phyloP scores from a whole-genome alignment of 2,797 vertebrate genomes.

The Hippopotamyrus pictus region DNA sequence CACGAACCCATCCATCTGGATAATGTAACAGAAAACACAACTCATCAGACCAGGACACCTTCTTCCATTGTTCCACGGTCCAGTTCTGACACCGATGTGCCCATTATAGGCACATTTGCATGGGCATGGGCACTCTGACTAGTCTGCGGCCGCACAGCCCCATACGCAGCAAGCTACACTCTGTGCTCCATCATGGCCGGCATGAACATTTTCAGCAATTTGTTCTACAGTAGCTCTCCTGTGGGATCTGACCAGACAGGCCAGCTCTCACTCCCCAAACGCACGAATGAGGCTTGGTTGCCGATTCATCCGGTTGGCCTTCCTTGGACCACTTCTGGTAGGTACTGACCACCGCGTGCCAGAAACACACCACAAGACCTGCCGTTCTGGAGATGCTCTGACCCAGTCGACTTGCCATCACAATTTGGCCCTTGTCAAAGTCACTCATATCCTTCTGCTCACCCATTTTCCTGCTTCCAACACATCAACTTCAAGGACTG shows the following conservation, averaged over 20 bases:
- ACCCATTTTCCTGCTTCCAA: background rate
- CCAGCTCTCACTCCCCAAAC: background rate
- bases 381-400: background rate
- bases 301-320: background rate
- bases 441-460: background rate
- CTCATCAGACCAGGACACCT: background rate
- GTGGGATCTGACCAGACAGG: background rate
- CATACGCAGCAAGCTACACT: background rate
- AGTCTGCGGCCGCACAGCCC: background rate
- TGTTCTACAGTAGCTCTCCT: background rate
- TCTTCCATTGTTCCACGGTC: background rate
- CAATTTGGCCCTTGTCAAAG: background rate
- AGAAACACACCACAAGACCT: background rate
- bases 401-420: background rate
- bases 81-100: background rate
- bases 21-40: background rate
- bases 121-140: background rate
- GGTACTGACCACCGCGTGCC: background rate
- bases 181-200: background rate
- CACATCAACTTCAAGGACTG: background rate
- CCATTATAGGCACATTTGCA: background rate
- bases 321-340: background rate
- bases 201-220: background rate
- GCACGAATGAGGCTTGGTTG: background rate
- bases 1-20: background rate